Conservation (phyloP, 2,888 invertebrate genomes). For the Phytoseiulus persimilis region DNA sequence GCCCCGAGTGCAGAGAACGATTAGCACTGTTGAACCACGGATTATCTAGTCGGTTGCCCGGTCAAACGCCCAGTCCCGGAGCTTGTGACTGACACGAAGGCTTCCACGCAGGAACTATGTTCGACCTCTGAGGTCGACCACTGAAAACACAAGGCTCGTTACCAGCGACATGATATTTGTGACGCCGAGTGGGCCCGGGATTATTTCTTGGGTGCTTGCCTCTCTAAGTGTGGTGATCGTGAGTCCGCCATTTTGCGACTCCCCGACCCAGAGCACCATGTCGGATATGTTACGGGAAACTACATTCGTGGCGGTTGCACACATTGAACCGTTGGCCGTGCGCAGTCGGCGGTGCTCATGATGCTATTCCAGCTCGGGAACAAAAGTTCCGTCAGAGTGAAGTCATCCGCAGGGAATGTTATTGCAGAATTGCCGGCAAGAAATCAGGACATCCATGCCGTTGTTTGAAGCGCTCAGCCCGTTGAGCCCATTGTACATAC, state of each 20-base stretch:
- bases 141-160: not conserved
- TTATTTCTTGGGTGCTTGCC: not conserved
- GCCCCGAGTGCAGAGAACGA: not conserved
- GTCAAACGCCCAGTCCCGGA: not conserved
- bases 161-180: not conserved
- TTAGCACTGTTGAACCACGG: not conserved
- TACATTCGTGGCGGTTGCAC: too few relatives aligned
- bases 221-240: not conserved
- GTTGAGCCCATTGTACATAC: not conserved
- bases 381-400: not conserved
- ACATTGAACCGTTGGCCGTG: too few relatives aligned
- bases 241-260: too few relatives aligned
- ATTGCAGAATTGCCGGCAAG: not conserved
- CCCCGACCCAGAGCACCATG: too few relatives aligned
- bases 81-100: not conserved
- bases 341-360: too few relatives aligned
- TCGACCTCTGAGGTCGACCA: not conserved
- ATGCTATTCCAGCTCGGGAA: not conserved
- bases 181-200: not conserved
- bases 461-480: not conserved
- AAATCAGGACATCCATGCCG: not conserved
- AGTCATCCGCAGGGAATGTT: not conserved
- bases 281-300: too few relatives aligned
- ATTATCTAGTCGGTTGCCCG: not conserved
- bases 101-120: not conserved